A percentile compares a stretch with the other conserved stretches of the same genome.
Conservation (phyloP, 2,797 vertebrate genomes). For the Acanthurus leucopareius region DNA sequence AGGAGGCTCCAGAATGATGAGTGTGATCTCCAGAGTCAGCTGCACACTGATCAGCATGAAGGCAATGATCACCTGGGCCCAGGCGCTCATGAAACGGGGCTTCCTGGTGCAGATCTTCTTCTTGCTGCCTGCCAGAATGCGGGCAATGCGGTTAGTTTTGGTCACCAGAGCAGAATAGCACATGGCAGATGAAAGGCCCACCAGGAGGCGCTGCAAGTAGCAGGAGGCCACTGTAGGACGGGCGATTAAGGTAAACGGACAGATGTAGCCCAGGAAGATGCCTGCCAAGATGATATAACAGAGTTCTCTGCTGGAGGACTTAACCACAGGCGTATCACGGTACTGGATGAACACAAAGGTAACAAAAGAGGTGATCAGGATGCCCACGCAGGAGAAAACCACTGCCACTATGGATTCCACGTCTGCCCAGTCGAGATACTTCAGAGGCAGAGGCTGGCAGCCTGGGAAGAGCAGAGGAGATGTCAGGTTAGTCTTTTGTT, state of each 20-base stretch:
- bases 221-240: constrained; percentile 94
- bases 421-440: constrained; percentile 95
- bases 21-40: constrained; percentile 92
- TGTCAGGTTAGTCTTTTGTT: background rate
- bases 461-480: constrained; percentile 79
- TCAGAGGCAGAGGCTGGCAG: constrained; percentile 93
- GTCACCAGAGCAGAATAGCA: constrained; percentile 98
- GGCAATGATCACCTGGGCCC: constrained; percentile 97
- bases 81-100: constrained; percentile 98
- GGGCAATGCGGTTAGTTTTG: constrained; percentile 98
- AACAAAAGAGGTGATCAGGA: constrained; percentile 97
- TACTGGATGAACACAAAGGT: constrained; percentile 98
- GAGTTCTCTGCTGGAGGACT: constrained; percentile 97
- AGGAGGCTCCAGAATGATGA: constrained; percentile 97
- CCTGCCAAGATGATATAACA: constrained; percentile 98
- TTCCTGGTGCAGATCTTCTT: constrained; percentile 99
- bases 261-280: constrained; percentile 97
- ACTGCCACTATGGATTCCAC: constrained; percentile 98
- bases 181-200: constrained; percentile 98
- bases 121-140: constrained; percentile 98
- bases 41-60: constrained; percentile 95
- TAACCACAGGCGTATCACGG: constrained; percentile 98
- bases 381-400: constrained; percentile 96
- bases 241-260: constrained; percentile 97
- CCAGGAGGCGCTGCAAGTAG: constrained; percentile 96